A percentile compares a stretch with the other conserved stretches of the same genome.
Conservation (phyloP, 35 echinoderm and acorn worm genomes). For the Ptychodera flava region DNA sequence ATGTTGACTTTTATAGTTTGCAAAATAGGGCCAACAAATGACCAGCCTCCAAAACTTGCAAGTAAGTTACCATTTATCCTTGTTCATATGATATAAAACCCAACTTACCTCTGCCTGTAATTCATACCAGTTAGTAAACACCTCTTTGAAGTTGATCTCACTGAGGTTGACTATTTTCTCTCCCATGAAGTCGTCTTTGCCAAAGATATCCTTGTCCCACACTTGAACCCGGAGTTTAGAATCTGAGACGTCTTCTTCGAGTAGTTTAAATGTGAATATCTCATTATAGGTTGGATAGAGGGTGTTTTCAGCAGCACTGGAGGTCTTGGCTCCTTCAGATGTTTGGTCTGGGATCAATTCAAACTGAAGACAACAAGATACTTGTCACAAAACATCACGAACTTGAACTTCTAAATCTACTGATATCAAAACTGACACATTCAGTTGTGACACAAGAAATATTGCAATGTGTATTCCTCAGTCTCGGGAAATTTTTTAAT, state of each 20-base stretch:
- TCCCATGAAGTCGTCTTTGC: slow-evolving; percentile 93
- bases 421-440: no score
- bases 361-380: slow-evolving; percentile 28
- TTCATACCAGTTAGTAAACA: slow-evolving; percentile 72
- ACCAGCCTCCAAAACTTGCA: no score
- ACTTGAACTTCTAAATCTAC: no score
- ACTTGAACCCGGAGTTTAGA: slow-evolving; percentile 60
- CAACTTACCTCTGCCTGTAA: slow-evolving; percentile 82
- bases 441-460: no score
- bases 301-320: slow-evolving; percentile 41
- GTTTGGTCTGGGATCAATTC: slow-evolving; percentile 71
- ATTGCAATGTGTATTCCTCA: no score
- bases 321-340: slow-evolving; percentile 55
- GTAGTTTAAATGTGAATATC: slow-evolving; percentile 76
- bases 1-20: not conserved
- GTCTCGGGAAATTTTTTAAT: no score
- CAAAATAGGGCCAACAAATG: no score
- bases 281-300: slow-evolving; percentile 81
- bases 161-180: slow-evolving; percentile 70
- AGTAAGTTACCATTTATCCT: no score
- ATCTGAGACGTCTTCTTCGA: slow-evolving; percentile 42
- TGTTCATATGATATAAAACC: no score
- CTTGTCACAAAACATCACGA: no score
- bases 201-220: slow-evolving; percentile 66
- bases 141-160: slow-evolving; percentile 48